Evolutionary conservation across 2,797 vertebrate genomes (phyloP).

Genomic region (Ptychadena robeensis): DNA sequence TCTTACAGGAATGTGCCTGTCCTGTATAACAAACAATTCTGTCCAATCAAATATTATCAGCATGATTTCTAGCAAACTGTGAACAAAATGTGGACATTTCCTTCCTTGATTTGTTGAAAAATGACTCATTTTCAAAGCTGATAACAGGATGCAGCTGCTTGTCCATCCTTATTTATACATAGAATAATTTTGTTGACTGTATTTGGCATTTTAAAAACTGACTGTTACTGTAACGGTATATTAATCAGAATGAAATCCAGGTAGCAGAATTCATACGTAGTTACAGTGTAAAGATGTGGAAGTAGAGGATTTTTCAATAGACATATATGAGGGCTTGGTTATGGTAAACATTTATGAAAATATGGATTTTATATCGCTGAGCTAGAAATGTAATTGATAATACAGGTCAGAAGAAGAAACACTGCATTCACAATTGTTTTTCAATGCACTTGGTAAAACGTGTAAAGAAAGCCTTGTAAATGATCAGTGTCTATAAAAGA

Average conservation of each 20-base stretch:
- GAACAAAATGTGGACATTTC: constrained; percentile 30
- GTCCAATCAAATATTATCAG: constrained; percentile 4
- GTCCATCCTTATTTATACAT: constrained; percentile 27
- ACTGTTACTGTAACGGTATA: not conserved
- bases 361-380: too few species aligned
- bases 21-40: not conserved
- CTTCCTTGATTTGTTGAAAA: constrained; percentile 34
- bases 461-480: too few species aligned
- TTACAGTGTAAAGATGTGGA: not conserved
- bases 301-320: not conserved
- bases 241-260: not conserved
- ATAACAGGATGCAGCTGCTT: constrained; percentile 52
- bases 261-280: not conserved
- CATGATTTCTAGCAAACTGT: not conserved
- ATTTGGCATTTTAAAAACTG: not conserved
- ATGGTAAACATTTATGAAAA: too few species aligned
- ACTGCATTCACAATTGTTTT: too few species aligned
- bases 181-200: constrained; percentile 2
- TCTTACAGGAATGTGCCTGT: not conserved
- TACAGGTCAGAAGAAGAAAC: too few species aligned
- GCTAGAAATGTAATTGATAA: too few species aligned
- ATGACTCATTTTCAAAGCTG: constrained; percentile 36
- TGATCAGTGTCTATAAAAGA: too few species aligned
- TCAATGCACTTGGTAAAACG: too few species aligned
- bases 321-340: too few species aligned